Conservation (phyloP, 2,113 vertebrate genomes). For the Origma solitaria region DNA sequence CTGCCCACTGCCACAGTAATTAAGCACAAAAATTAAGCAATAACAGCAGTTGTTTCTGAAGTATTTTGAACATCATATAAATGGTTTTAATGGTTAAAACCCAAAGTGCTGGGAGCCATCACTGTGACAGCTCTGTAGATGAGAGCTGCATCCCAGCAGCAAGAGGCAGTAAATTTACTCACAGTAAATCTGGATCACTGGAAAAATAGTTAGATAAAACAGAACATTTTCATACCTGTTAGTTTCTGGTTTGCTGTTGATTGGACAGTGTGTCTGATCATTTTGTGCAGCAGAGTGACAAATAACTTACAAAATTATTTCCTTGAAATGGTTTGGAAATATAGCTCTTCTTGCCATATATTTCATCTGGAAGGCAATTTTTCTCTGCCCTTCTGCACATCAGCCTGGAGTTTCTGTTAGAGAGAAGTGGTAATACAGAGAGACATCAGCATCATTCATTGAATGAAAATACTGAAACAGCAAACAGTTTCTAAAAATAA, state of each 20-base stretch:
- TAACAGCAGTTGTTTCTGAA: slow-evolving; percentile 24
- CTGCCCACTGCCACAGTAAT: slow-evolving; percentile 25
- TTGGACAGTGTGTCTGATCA: not conserved
- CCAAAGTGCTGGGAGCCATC: not conserved
- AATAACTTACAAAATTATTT: slow-evolving; percentile 36
- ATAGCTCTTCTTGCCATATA: not conserved
- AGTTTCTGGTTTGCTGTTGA: not conserved
- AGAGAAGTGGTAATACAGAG: slow-evolving; percentile 48
- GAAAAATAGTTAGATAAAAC: not conserved
- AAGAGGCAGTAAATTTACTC: not conserved
- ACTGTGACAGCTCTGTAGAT: slow-evolving; percentile 4
- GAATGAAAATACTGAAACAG: slow-evolving; percentile 54
- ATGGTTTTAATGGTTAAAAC: not conserved
- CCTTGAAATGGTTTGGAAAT: slow-evolving; percentile 20
- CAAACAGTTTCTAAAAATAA: slow-evolving; percentile 64
- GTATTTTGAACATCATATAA: not conserved
- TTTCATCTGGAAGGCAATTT: slow-evolving; percentile 41
- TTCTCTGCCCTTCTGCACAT: slow-evolving; percentile 4
- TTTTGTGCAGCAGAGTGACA: not conserved
- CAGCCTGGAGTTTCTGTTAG: slow-evolving; percentile 19
- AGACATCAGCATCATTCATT: slow-evolving; percentile 61
- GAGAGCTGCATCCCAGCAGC: not conserved
- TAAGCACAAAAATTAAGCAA: not conserved
- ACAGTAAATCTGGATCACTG: not conserved
- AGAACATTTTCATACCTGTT: slow-evolving; percentile 11